Base-by-base conservation (phyloP, 2,888 invertebrate genomes). In the Papilio demoleus region DNA sequence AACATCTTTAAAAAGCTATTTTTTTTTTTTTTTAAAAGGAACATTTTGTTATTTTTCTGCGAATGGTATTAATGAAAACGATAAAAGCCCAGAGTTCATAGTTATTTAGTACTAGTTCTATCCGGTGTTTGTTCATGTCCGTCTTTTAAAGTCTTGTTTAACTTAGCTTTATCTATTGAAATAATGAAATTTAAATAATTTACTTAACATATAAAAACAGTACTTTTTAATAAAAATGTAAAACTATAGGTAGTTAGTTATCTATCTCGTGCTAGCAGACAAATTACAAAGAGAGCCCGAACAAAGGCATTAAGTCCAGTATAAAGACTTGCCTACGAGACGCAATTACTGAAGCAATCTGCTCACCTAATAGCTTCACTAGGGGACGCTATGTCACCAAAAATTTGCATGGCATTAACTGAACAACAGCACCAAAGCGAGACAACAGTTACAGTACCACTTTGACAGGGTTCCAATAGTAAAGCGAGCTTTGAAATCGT, bases 251-350 rank as follows among this genome's bases (percentile, higher is more conserved):
- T n/a, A n/a, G n/a, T n/a, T n/a, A n/a, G n/a, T n/a, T 50, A 77
- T 71, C 74, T 75, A 80, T 80, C 53, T 79, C 79, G 79, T 75
- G 79, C 81, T 82, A 81, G 76, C 82, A 81, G 45, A 56, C 80
- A 84, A 84, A 86, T 85, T 84, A 85, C 83, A 86, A 85, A 85
- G 83, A 81, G 81, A 80, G 78, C 75, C 81, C 77, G 77, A 81
- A 85, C 87, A 86, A 86, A 87, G 84, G 76, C 75, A 77, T 14
- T 67, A 79, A 81, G 79, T 79, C 78, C 81, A 76, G 73, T 79
- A 85, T 86, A 89, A 90, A 89, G 87, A 84, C 87, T 88, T 90
- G 90, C 85, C 88, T 88, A 87, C 90, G 80, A 89, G 92, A 93
- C 87, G 82, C 86, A 92, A 89, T 93, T 90, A 92, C 85, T 79